phyloP scores from a whole-genome alignment of 2,113 vertebrate genomes.

The Rhea americana region DNA sequence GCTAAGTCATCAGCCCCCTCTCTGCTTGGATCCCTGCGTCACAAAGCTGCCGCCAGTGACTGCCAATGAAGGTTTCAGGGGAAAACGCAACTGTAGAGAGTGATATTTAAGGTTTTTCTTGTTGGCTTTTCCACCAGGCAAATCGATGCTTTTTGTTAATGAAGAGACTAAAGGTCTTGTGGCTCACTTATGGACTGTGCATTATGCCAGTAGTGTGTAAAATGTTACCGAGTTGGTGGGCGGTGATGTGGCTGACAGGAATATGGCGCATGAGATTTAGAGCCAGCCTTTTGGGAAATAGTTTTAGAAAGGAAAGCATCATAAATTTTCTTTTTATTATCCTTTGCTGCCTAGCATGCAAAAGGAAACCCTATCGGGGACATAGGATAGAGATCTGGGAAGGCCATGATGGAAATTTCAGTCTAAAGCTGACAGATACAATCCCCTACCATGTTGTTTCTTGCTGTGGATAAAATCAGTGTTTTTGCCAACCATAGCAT shows the following conservation, averaged over 20 bases:
- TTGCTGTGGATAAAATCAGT: neutral
- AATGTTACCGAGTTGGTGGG: neutral
- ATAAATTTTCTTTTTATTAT: conserved; percentile 43
- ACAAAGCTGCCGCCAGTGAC: neutral
- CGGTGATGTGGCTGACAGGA: neutral
- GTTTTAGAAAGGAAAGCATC: neutral
- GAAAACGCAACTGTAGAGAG: neutral
- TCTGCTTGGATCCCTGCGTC: neutral
- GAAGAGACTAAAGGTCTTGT: neutral
- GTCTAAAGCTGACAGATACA: neutral
- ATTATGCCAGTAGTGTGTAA: neutral
- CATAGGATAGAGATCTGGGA: neutral
- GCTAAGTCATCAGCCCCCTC: neutral
- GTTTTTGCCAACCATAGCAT: neutral
- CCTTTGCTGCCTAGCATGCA: neutral
- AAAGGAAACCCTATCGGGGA: neutral
- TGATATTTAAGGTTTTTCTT: neutral
- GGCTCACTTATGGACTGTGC: neutral
- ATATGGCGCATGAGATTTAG: neutral
- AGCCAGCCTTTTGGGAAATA: neutral
- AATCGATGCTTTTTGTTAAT: neutral
- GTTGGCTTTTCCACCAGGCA: neutral
- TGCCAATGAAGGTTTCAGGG: neutral
- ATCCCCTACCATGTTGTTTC: accelerated
- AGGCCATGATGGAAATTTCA: neutral